A percentile compares a stretch with the other conserved stretches of the same genome.
These are phyloP conservation scores for Tipula helvola DNA, from an alignment of 2,888 invertebrate species.

Conservation along the genomic window DNA sequence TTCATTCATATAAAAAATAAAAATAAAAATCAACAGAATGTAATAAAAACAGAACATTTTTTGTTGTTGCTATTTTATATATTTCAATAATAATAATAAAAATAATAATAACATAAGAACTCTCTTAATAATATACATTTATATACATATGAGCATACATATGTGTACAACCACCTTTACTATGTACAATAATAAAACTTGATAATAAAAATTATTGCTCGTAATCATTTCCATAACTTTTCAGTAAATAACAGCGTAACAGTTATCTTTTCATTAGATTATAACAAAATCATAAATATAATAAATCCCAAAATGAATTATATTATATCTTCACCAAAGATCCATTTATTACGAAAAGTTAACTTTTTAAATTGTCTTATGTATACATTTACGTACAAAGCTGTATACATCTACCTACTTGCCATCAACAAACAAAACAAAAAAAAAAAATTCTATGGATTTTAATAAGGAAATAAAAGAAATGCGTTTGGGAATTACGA, in stretches of 20 bases:
- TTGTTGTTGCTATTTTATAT: neutral
- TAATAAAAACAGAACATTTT: neutral
- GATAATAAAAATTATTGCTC: neutral
- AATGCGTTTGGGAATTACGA: neutral
- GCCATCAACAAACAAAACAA: neutral
- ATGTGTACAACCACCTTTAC: neutral
- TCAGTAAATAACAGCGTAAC: neutral
- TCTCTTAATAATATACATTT: neutral
- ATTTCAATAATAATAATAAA: neutral
- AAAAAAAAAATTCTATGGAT: neutral
- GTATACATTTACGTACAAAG: neutral
- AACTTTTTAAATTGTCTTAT: neutral
- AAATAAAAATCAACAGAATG: neutral
- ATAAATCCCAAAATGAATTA: neutral
- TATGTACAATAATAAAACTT: neutral
- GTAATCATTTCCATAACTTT: conserved; percentile 4
- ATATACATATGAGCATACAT: neutral
- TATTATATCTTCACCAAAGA: neutral
- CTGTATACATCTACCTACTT: neutral
- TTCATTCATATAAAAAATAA: neutral
- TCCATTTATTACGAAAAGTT: neutral
- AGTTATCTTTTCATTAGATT: neutral
- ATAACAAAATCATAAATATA: neutral
- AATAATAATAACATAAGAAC: neutral
- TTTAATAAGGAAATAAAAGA: neutral